Percentiles rank a stretch among this genome's conserved stretches.
Conservation (phyloP, 1,140 invertebrate species). For the Apis florea region DNA sequence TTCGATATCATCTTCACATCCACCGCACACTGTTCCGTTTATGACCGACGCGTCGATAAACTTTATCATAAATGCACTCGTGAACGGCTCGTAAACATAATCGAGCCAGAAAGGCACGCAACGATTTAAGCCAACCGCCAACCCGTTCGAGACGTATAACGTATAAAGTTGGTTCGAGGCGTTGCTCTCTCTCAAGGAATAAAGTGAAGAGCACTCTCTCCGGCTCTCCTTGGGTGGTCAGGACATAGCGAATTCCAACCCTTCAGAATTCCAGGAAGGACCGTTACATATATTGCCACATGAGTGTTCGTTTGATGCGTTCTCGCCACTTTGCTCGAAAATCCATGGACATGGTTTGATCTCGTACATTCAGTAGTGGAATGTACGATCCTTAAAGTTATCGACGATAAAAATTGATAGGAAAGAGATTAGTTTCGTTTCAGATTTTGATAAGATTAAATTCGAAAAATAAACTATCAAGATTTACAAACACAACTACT, state of each 20-base stretch:
- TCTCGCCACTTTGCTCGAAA: slow-evolving; percentile 28
- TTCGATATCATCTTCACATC: slow-evolving; percentile 3
- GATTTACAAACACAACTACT: too few relatives aligned
- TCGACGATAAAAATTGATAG: not conserved
- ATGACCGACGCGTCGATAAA: slow-evolving; percentile 35
- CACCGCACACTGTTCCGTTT: not conserved
- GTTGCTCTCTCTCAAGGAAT: not conserved
- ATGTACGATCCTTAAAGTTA: not conserved
- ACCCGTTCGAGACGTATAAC: slow-evolving; percentile 40
- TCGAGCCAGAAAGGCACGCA: slow-evolving; percentile 42
- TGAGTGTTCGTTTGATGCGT: slow-evolving; percentile 26
- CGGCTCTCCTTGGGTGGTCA: slow-evolving; percentile 57
- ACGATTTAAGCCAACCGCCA: slow-evolving; percentile 41
- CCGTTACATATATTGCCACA: slow-evolving; percentile 58
- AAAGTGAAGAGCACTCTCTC: slow-evolving; percentile 15
- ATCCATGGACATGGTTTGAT: not conserved
- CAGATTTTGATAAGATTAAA: not conserved
- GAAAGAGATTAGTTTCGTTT: slow-evolving; percentile 6
- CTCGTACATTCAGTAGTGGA: not conserved
- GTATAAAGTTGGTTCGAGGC: not conserved
- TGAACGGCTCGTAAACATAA: slow-evolving; percentile 62
- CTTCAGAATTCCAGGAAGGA: slow-evolving; percentile 58
- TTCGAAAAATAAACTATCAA: too few relatives aligned
- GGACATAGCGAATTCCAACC: slow-evolving; percentile 60
- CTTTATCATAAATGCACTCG: slow-evolving; percentile 51